phyloP scores from a whole-genome alignment of 1,140 invertebrate species.

The Atta texana region DNA sequence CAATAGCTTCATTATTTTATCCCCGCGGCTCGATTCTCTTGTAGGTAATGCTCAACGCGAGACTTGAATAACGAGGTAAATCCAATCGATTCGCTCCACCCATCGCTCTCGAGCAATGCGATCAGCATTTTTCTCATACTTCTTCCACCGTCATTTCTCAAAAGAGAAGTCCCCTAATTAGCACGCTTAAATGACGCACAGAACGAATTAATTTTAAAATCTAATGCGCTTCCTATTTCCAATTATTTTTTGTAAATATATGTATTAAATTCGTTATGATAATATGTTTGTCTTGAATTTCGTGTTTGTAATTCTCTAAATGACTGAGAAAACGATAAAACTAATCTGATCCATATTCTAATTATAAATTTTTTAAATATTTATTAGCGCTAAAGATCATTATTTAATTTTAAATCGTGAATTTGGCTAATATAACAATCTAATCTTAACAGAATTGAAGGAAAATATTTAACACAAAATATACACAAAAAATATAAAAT shows the following conservation, averaged over 20 bases:
- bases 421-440: neutral
- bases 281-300: neutral
- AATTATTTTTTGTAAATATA: neutral
- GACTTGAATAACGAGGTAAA: conserved; percentile 60
- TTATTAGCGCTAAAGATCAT: no score
- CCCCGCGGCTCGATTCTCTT: conserved; percentile 41
- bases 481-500: neutral
- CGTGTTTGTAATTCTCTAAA: neutral
- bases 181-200: neutral
- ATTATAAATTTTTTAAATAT: no score
- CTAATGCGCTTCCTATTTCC: neutral
- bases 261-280: neutral
- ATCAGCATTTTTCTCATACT: conserved; percentile 50
- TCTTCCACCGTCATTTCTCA: conserved; percentile 1
- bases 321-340: neutral
- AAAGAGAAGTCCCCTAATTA: conserved; percentile 38
- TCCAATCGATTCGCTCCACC: conserved; percentile 45
- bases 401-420: neutral
- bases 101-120: conserved; percentile 41
- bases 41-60: conserved; percentile 42
- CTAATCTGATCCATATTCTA: neutral
- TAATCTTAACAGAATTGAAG: neutral
- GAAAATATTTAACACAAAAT: neutral
- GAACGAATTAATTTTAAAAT: conserved; percentile 1
- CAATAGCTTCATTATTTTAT: conserved; percentile 62